Base-by-base conservation (phyloP, 2,797 vertebrate species). In the Phoeniculus purpureus region DNA sequence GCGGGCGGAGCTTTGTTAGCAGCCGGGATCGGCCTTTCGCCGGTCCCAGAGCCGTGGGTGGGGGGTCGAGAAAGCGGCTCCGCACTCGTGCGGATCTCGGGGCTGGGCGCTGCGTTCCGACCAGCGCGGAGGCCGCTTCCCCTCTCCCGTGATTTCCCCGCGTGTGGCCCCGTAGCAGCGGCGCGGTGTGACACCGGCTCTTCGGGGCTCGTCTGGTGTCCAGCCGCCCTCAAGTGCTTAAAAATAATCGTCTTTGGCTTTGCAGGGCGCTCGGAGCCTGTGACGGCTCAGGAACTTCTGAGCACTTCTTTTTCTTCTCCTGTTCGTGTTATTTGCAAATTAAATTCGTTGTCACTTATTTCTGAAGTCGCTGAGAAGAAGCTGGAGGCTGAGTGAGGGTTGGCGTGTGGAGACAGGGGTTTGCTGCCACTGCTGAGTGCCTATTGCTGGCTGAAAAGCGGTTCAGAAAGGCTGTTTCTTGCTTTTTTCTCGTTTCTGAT, bases 201-300 rank as follows among this genome's bases (percentile, higher is more conserved):
- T 43, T 43, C 43, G 2, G 1, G 54, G 37, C 43, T 21, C 7
- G 23, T 3, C 31, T 3, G n/a, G 0, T 56, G 45, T 3, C 32
- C 31, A 7, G 31, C 25, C 6, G 6, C 47, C 55, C 43, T 43
- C 14, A 29, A 64, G 73, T 60, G 2, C 77, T 74, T 60, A 34
- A 12, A 25, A 81, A 51, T 85, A 65, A 62, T 78, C n/a, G 43
- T 23, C n/a, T 92, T 75, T 58, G 80, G 34, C 74, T 90, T 65
- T 51, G 34, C 74, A 70, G 70, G 61, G 29, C 37, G 4, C 47
- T 43, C 31, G 29, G 43, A 84, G 32, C 16, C 71, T 77, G 66
- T 72, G 91, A 45, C 60, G 66, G 50, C 64, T 94, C 26, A 8
- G 71, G 73, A 93, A 94, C 81, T 94, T 95, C 73, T 58, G 68